Base-by-base conservation (phyloP, 2,888 invertebrate species). In the Latheticus oryzae region DNA sequence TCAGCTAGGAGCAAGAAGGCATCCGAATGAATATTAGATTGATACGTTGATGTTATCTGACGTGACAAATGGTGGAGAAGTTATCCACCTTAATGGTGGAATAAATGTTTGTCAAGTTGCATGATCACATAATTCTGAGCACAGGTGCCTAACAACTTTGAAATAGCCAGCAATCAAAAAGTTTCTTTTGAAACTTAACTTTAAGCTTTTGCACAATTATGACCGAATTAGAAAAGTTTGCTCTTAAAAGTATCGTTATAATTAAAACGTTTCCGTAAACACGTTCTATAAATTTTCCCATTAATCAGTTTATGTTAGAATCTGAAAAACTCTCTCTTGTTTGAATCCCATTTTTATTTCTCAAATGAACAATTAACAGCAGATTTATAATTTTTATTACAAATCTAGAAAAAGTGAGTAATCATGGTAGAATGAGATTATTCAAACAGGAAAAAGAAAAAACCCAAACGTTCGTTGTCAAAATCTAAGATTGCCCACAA, bases 1-100 rank as follows among this genome's bases (percentile, higher is more conserved):
- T 33, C 42, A 42, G 38, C 51, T 9, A 38, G 17, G 28, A 13
- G n/a, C 37, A 19, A 15, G 24, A 38, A 13, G 24, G 26, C 37
- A 19, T 12, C 37, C 28, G 32, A 38, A 37, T 50, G 28, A 50
- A 50, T 50, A 50, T 28, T 50, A 50, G 38, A 50, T 37, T 38
- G 50, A 50, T 50, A 26, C 17, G 16, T 28, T 42, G 42, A 42
- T 42, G 8, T 45, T 45, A 45, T 45, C 19, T 45, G 45, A 45
- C 30, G 45, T 19, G 19, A 45, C 12, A 45, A 45, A 30, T 32
- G 30, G 28, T 15, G 8, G 17, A 26, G 9, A 11, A 38, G 19
- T 23, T 28, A 28, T 45, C 32, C 19, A 12, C n/a, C 4, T 15
- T 42, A 42, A 42, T 30, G 30, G 30, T 30, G 32, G 30, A 16